These are phyloP conservation scores for Danio jaintianensis DNA, from an alignment of 2,797 vertebrate genomes.

Conservation along the genomic window DNA sequence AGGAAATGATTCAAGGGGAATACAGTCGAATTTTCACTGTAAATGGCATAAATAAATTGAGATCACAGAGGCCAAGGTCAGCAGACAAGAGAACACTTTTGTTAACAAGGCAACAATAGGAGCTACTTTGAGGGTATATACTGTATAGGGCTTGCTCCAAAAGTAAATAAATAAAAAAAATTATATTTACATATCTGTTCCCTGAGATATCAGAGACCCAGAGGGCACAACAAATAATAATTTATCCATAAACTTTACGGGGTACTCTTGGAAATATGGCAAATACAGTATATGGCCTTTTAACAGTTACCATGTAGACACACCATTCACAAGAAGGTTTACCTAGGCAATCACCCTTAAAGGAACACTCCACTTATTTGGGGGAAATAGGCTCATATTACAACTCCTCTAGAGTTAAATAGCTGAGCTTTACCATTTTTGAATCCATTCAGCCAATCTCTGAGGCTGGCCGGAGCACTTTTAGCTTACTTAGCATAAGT, in stretches of 20 bases:
- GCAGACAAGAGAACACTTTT: conserved; percentile 36
- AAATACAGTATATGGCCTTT: neutral
- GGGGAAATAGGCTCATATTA: too few species aligned
- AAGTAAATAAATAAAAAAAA: neutral
- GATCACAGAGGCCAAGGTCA: conserved; percentile 44
- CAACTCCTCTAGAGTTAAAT: too few species aligned
- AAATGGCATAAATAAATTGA: conserved; percentile 14
- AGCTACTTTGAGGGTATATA: conserved; percentile 39
- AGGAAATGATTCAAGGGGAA: neutral
- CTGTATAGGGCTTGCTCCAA: too few species aligned
- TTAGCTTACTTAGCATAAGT: too few species aligned
- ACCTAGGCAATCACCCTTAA: neutral
- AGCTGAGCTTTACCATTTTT: too few species aligned
- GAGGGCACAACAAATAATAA: conserved; percentile 11
- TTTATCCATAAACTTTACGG: neutral
- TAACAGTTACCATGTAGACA: conserved; percentile 6
- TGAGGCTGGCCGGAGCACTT: too few species aligned
- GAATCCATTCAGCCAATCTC: too few species aligned
- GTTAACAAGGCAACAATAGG: conserved; percentile 48
- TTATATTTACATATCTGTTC: conserved; percentile 24
- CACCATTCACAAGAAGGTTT: conserved; percentile 16
- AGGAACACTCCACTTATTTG: too few species aligned
- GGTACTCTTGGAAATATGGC: neutral
- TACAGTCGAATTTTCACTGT: neutral
- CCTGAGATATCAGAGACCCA: conserved; percentile 37